Base-by-base conservation (phyloP, 2,797 vertebrate genomes). In the Fratercula arctica region DNA sequence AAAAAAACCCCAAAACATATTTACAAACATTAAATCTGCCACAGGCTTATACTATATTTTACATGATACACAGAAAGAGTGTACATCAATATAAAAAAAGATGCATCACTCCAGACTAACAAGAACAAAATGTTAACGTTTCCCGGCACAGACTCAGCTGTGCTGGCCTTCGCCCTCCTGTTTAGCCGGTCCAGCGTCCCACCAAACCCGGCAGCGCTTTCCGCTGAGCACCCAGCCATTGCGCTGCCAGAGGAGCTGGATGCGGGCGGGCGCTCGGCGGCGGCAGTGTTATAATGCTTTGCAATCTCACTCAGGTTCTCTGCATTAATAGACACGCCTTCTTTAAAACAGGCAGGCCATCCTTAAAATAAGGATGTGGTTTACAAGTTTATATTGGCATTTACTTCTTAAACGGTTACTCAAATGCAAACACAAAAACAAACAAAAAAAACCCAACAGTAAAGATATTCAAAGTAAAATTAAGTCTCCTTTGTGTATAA, bases 31-130 rank as follows among this genome's bases (percentile, higher is more conserved):
- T 98, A 97, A 91, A 88, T 98, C 97, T 98, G 98, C 98, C 98
- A 99, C 98, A 99, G 99, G 99, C 98, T 98, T 98, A 98, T 99
- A 98, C 98, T 97, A 66, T 96, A 97, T 89, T 96, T 96, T 96
- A 92, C 95, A 97, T 93, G 94, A 95, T 96, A 97, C 94, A 97
- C 95, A 94, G 91, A 41, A 66, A 54, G 59, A 66, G 72, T 89
- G 96, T 3, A 78, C 96, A 93, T 18, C 96, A 95, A 2, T 85
- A 63, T 85, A 59, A 95, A 93, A 95, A 90, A 90, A 95, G 87
- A 95, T 92, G 90, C 88, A 33, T 59, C 96, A 75, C 94, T 97
- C 93, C 86, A 41, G 93, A 90, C 80, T 60, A 90, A 89, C 11
- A 85, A 91, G 95, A 83, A 93, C 91, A 82, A 87, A 94, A 90